phyloP scores from a whole-genome alignment of 2,797 vertebrate genomes.

The Lagocephalus sceleratus region DNA sequence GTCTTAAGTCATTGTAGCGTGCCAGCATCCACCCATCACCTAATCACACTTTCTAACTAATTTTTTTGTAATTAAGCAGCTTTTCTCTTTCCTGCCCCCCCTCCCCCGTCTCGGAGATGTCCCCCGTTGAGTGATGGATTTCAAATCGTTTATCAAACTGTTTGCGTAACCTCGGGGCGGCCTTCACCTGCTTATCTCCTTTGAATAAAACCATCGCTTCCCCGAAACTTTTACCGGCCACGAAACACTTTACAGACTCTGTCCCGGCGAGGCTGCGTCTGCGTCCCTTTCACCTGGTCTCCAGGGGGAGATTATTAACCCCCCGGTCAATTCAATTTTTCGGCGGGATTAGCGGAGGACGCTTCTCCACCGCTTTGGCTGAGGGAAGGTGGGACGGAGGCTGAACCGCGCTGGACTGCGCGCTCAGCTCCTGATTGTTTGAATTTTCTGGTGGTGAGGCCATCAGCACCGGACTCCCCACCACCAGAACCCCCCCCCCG shows the following conservation, averaged over 20 bases:
- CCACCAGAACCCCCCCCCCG: conserved; percentile 1
- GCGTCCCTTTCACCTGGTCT: neutral
- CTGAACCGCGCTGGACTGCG: conserved; percentile 29
- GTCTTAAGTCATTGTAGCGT: conserved; percentile 78
- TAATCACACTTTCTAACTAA: conserved; percentile 67
- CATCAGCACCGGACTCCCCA: conserved; percentile 37
- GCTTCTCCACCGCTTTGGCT: neutral
- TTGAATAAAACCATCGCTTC: conserved; percentile 1
- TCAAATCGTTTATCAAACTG: conserved; percentile 29
- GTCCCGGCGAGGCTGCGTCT: conserved; percentile 1
- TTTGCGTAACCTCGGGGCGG: neutral
- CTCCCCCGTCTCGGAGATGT: conserved; percentile 22
- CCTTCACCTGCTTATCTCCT: conserved; percentile 13
- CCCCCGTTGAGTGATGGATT: conserved; percentile 20
- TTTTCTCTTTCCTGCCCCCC: conserved; percentile 57
- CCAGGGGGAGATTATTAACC: neutral
- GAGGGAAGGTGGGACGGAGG: conserved; percentile 15
- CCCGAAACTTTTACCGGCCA: neutral
- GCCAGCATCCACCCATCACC: conserved; percentile 69
- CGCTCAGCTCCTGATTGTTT: conserved; percentile 40
- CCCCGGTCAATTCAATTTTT: no score
- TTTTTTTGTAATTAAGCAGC: conserved; percentile 77
- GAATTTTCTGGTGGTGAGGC: conserved; percentile 64
- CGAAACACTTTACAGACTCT: neutral
- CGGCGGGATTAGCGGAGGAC: no score